Evolutionary conservation across 2,888 invertebrate genomes (phyloP).

Genomic region (Blastobasis lacticolella): DNA sequence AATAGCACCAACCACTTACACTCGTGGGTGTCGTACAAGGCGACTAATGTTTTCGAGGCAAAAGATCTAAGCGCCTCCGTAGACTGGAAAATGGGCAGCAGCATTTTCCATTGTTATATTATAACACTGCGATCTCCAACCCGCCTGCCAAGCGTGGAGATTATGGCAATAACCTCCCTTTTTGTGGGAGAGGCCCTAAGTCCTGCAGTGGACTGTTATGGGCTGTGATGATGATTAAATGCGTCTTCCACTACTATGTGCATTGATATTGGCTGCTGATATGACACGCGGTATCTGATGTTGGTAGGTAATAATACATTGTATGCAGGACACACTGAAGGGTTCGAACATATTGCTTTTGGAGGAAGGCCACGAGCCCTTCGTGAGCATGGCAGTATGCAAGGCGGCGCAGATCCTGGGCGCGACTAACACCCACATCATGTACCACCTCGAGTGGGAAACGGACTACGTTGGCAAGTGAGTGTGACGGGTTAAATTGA

Average conservation of each 20-base stretch:
- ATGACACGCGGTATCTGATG: background rate
- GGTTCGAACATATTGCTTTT: conserved; percentile 52
- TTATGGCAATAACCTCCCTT: background rate
- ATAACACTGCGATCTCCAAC: too few relatives aligned
- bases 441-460: conserved; percentile 43
- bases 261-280: background rate
- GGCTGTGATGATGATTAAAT: too few relatives aligned
- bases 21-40: too few relatives aligned
- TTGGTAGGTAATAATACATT: background rate
- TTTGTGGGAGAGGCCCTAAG: background rate
- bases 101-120: too few relatives aligned
- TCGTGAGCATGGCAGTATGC: conserved; percentile 52
- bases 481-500: conserved; percentile 1
- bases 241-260: too few relatives aligned
- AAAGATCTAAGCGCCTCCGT: too few relatives aligned
- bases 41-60: too few relatives aligned
- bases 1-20: too few relatives aligned
- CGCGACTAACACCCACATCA: conserved; percentile 42
- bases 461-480: conserved; percentile 53
- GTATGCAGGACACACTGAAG: conserved; percentile 31
- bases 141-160: background rate
- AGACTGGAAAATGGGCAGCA: too few relatives aligned
- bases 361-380: conserved; percentile 53
- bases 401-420: conserved; percentile 54
- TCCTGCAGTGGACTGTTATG: too few relatives aligned